These are phyloP conservation scores for Eidolon helvum DNA, from an alignment of 2,113 vertebrate genomes.

Conservation along the genomic window DNA sequence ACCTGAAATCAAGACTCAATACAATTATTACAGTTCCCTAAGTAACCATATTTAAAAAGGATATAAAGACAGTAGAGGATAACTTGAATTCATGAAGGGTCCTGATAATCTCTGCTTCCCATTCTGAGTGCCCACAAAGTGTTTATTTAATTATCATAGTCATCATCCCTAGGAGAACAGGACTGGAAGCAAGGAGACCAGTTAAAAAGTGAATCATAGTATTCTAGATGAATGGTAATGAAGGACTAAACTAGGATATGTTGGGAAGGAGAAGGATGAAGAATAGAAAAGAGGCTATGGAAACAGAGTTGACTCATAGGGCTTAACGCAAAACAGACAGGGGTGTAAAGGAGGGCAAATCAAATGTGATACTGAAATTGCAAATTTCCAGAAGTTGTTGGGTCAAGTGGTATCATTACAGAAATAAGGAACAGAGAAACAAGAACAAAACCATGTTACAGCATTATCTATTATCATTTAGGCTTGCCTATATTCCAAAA, in stretches of 20 bases:
- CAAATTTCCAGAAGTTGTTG: background rate
- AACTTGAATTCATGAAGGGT: background rate
- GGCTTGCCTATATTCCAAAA: background rate
- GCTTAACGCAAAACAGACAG: background rate
- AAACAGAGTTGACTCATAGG: background rate
- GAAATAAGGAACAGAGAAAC: background rate
- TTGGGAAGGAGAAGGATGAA: background rate
- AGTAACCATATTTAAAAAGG: background rate
- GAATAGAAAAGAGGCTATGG: background rate
- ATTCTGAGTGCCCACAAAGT: background rate
- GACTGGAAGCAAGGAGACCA: background rate
- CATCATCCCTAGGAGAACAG: background rate
- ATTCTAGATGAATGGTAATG: background rate
- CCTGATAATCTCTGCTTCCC: background rate
- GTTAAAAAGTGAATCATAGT: background rate
- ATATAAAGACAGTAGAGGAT: background rate
- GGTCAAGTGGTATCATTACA: background rate
- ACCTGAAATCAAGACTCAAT: background rate
- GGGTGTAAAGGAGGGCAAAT: background rate
- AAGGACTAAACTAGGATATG: background rate
- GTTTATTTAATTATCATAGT: background rate
- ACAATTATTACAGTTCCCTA: background rate
- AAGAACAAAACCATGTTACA: background rate
- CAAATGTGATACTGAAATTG: background rate
- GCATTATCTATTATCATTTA: background rate